Percentiles rank a stretch among this genome's conserved stretches.
Evolutionary conservation across 2,113 vertebrate species (phyloP).

Genomic region (Sigmodon hispidus): DNA sequence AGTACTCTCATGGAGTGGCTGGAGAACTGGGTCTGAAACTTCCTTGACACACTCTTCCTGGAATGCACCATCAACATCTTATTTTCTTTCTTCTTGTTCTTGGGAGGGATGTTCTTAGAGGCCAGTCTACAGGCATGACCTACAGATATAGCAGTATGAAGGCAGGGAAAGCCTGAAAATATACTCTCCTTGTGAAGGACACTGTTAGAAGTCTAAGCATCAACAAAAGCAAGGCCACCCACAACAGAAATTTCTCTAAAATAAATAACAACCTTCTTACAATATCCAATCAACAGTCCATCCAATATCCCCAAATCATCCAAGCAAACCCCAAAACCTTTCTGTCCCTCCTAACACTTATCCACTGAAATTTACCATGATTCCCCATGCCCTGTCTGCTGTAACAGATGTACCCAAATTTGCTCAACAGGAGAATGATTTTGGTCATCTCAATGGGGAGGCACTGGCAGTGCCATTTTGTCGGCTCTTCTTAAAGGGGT

Average conservation of each 20-base stretch:
- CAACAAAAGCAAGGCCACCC: neutral
- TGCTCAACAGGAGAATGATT: neutral
- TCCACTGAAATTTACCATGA: neutral
- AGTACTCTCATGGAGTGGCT: rapidly evolving
- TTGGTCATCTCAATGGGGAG: too few species aligned
- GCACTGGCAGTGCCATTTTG: neutral
- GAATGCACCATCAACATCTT: neutral
- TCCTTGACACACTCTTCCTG: neutral
- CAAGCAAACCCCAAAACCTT: neutral
- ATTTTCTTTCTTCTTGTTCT: neutral
- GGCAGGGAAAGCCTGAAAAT: too few species aligned
- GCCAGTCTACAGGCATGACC: neutral
- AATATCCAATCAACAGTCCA: neutral
- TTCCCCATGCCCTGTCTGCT: neutral
- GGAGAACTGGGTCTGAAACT: neutral
- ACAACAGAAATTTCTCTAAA: neutral
- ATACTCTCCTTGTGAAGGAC: neutral
- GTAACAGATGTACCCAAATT: neutral
- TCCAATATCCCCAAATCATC: too few species aligned
- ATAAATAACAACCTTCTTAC: neutral
- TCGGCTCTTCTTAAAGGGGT: neutral
- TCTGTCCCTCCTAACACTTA: neutral
- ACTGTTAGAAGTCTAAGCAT: neutral
- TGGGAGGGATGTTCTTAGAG: neutral
- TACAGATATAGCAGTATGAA: rapidly evolving